Percentiles rank a stretch among this genome's conserved stretches.
Evolutionary conservation across 2,797 vertebrate species (phyloP).

Genomic region (Micromesistius poutassou): DNA sequence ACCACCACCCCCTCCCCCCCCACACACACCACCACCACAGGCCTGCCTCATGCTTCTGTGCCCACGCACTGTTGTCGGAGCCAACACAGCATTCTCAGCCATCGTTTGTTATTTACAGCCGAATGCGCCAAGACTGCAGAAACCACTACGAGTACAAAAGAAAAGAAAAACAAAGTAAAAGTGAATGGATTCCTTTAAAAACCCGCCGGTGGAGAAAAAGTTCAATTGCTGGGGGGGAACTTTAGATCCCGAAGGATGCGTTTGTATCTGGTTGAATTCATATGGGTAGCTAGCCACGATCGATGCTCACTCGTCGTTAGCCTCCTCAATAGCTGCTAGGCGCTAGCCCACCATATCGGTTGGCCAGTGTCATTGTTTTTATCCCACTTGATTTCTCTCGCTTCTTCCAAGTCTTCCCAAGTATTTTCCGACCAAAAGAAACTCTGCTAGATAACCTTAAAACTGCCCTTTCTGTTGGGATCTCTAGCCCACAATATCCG

Average conservation of each 20-base stretch:
- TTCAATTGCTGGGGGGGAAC: background rate
- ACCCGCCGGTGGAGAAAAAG: background rate
- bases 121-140: background rate
- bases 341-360: too few species aligned
- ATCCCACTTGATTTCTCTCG: too few species aligned
- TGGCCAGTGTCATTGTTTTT: too few species aligned
- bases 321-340: too few species aligned
- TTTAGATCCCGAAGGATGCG: background rate
- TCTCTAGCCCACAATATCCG: too few species aligned
- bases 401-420: too few species aligned
- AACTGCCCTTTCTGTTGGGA: too few species aligned
- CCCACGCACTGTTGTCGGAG: background rate
- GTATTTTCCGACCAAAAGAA: too few species aligned
- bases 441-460: too few species aligned
- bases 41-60: slow-evolving; percentile 20
- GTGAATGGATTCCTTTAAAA: background rate
- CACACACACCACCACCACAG: background rate
- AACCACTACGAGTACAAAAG: background rate
- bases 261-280: background rate
- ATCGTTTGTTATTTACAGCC: slow-evolving; percentile 1
- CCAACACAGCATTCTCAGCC: background rate
- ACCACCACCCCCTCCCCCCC: too few species aligned
- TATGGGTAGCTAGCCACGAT: too few species aligned
- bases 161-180: background rate
- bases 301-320: too few species aligned